Conservation (phyloP, 1,140 invertebrate genomes). For the Pomacea maculata region DNA sequence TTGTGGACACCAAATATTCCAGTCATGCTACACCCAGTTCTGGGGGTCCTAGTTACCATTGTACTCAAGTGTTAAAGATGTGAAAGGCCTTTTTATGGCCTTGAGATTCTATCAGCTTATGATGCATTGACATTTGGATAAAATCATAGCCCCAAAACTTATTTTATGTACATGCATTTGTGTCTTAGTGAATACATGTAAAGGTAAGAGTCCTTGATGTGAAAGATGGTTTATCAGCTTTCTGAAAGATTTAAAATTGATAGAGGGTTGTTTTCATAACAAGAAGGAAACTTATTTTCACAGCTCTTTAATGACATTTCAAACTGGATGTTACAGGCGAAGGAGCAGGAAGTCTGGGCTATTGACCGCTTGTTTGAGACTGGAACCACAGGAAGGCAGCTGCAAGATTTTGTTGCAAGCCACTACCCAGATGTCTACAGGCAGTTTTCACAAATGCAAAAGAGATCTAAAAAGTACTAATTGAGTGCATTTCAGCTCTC, state of each 20-base stretch:
- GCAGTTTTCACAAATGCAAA: too few relatives aligned
- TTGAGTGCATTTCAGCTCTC: too few relatives aligned
- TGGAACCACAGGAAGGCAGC: not conserved
- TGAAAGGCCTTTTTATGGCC: too few relatives aligned
- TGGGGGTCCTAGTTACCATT: too few relatives aligned
- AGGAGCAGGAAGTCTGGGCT: conserved; percentile 49
- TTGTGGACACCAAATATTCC: too few relatives aligned
- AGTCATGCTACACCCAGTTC: too few relatives aligned
- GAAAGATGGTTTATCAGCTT: not conserved
- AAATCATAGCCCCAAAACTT: not conserved
- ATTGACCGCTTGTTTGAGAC: conserved; percentile 42
- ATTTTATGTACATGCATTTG: not conserved
- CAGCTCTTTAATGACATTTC: not conserved
- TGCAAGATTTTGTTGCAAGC: conserved; percentile 16
- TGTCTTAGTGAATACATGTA: not conserved
- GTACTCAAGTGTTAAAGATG: too few relatives aligned
- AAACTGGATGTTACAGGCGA: conserved; percentile 48
- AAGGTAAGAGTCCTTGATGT: conserved; percentile 1
- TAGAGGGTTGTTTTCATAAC: not conserved
- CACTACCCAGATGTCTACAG: not conserved
- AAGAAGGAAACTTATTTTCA: not conserved
- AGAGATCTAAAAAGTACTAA: too few relatives aligned
- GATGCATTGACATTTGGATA: not conserved
- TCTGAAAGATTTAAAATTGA: not conserved
- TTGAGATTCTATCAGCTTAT: not conserved